Percentiles rank a stretch among this genome's conserved stretches.
Conservation (phyloP, 2,113 vertebrate species). For the Pachypanchax playfairii region DNA sequence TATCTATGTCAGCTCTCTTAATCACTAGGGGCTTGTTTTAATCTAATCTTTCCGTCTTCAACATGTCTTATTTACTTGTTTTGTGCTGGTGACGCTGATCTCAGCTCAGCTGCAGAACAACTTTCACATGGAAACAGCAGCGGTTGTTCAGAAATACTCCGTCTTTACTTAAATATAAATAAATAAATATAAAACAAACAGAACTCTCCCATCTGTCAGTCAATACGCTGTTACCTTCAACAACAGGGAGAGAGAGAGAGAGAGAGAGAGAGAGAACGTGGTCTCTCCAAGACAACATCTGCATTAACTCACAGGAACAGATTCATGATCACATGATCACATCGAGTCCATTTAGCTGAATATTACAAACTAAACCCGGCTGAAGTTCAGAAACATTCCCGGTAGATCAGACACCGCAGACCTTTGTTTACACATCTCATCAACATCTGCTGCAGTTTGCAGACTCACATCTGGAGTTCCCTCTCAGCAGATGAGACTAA, state of each 20-base stretch:
- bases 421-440: no score
- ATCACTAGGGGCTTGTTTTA: slow-evolving; percentile 60
- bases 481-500: no score
- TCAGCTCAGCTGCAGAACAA: slow-evolving; percentile 18
- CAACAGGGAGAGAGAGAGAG: no score
- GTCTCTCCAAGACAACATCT: slow-evolving; percentile 20
- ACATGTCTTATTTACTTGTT: slow-evolving; percentile 70
- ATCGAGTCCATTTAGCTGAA: no score
- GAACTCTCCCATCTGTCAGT: slow-evolving; percentile 34
- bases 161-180: no score
- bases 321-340: slow-evolving; percentile 12
- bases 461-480: no score
- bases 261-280: slow-evolving; percentile 20
- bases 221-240: slow-evolving; percentile 46
- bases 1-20: slow-evolving; percentile 70
- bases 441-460: no score
- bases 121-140: not conserved
- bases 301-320: slow-evolving; percentile 41
- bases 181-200: no score
- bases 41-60: slow-evolving; percentile 63
- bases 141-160: slow-evolving; percentile 24
- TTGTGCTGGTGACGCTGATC: slow-evolving; percentile 54
- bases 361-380: no score
- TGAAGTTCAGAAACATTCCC: no score
- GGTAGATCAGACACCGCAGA: no score